A percentile compares a stretch with the other conserved stretches of the same genome.
Evolutionary conservation across 2,888 invertebrate genomes (phyloP).

Genomic region (Ormia ochracea): DNA sequence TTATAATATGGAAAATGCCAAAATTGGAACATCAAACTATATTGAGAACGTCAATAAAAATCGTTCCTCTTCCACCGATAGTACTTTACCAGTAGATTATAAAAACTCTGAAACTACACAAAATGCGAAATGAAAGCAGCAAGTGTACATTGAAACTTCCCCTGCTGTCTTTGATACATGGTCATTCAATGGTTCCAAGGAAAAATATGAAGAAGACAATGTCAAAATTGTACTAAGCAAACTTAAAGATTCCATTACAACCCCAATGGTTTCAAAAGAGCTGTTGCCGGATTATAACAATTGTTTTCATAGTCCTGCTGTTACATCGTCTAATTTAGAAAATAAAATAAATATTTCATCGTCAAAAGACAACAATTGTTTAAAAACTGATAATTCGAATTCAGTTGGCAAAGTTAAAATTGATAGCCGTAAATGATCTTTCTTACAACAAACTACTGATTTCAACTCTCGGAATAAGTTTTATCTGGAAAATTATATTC

Average conservation of each 20-base stretch:
- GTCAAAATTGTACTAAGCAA: slow-evolving; percentile 41
- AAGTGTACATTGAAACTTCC: slow-evolving; percentile 11
- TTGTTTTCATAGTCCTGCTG: slow-evolving; percentile 22
- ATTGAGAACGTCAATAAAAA: not conserved
- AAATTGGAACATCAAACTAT: not conserved
- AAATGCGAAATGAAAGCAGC: not conserved
- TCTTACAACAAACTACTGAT: slow-evolving; percentile 1
- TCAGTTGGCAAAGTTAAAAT: slow-evolving; percentile 14
- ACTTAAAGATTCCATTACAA: slow-evolving; percentile 4
- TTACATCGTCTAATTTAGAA: slow-evolving; percentile 31
- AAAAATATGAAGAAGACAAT: slow-evolving; percentile 40
- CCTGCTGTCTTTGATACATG: not conserved
- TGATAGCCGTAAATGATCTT: not conserved
- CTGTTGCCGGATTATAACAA: slow-evolving; percentile 21
- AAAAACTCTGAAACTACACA: not conserved
- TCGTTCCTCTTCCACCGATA: not conserved
- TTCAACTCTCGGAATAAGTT: slow-evolving; percentile 9
- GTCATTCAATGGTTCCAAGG: not conserved
- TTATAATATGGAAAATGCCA: not conserved
- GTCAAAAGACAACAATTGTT: slow-evolving; percentile 19
- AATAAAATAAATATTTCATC: no score
- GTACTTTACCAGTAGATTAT: not conserved
- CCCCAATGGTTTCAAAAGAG: not conserved
- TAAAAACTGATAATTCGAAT: slow-evolving; percentile 15
- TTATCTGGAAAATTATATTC: no score